Conservation (phyloP, 2,113 vertebrate genomes). For the Butorides virescens region DNA sequence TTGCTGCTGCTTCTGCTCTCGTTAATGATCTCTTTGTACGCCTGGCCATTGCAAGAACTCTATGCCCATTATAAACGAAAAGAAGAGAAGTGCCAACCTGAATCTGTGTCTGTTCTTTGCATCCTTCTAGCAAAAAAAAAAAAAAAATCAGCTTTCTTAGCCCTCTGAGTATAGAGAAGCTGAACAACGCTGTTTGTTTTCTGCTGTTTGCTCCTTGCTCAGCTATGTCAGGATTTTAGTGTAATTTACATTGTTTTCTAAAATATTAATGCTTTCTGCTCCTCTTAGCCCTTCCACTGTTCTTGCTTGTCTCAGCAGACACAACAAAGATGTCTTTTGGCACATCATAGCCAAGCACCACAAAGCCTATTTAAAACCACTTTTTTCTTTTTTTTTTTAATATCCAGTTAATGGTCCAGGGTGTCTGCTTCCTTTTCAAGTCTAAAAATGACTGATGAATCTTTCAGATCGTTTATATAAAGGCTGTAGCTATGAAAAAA, state of each 20-base stretch:
- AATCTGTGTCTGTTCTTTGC: slow-evolving; percentile 1
- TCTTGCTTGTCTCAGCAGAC: slow-evolving; percentile 38
- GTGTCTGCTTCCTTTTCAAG: neutral
- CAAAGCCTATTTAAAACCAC: slow-evolving; percentile 7
- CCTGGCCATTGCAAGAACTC: neutral
- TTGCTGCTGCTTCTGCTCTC: neutral
- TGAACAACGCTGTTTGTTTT: slow-evolving; percentile 17
- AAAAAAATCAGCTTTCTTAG: neutral
- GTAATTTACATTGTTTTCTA: slow-evolving; percentile 49
- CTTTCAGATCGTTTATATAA: neutral
- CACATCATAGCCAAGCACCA: neutral
- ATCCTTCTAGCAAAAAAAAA: neutral
- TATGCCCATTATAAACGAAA: neutral
- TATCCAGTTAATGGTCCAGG: neutral
- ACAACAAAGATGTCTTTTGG: slow-evolving; percentile 1
- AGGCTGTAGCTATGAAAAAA: neutral
- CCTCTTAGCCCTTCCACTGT: slow-evolving; percentile 4
- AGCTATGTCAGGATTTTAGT: slow-evolving; percentile 33
- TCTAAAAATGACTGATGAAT: neutral
- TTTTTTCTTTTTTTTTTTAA: neutral
- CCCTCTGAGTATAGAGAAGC: neutral
- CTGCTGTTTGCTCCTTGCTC: slow-evolving; percentile 15
- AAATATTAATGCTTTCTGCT: slow-evolving; percentile 59
- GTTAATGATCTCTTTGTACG: slow-evolving; percentile 9
- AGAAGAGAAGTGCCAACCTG: neutral